A percentile compares a stretch with the other conserved stretches of the same genome.
Conservation (phyloP, 2,888 invertebrate genomes). For the Periphyllus acericola region DNA sequence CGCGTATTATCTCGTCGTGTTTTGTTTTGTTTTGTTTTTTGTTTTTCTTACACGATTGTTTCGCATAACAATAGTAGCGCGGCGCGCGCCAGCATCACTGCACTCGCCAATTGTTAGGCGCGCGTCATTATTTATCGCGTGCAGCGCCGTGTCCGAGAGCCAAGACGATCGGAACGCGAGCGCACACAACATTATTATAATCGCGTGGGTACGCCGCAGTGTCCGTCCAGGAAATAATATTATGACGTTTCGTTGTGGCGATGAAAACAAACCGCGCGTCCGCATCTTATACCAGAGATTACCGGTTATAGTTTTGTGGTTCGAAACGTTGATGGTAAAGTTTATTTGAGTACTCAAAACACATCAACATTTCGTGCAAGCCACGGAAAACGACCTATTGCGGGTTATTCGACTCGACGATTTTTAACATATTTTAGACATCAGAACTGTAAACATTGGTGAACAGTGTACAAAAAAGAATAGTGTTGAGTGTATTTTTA, state of each 20-base stretch:
- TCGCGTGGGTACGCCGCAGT: no score
- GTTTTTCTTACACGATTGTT: slow-evolving; percentile 35
- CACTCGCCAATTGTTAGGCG: slow-evolving; percentile 3
- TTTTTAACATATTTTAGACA: no score
- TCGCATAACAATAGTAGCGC: slow-evolving; percentile 27
- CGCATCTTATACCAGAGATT: no score
- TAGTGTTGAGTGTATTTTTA: no score
- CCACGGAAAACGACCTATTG: no score
- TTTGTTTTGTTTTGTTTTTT: background rate
- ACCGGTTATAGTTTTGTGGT: no score
- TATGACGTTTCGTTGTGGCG: background rate
- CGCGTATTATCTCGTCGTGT: background rate
- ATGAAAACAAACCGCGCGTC: no score
- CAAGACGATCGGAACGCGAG: background rate
- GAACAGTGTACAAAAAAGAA: no score
- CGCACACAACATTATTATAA: background rate
- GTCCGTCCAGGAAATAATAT: background rate
- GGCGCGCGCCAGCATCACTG: background rate
- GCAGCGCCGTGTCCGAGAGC: background rate
- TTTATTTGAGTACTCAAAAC: no score
- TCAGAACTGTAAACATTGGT: no score
- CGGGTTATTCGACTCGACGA: no score
- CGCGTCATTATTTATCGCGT: background rate
- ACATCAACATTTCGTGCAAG: no score
- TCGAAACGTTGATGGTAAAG: background rate